phyloP scores from a whole-genome alignment of 2,888 invertebrate genomes.

The Punctoribates punctum region DNA sequence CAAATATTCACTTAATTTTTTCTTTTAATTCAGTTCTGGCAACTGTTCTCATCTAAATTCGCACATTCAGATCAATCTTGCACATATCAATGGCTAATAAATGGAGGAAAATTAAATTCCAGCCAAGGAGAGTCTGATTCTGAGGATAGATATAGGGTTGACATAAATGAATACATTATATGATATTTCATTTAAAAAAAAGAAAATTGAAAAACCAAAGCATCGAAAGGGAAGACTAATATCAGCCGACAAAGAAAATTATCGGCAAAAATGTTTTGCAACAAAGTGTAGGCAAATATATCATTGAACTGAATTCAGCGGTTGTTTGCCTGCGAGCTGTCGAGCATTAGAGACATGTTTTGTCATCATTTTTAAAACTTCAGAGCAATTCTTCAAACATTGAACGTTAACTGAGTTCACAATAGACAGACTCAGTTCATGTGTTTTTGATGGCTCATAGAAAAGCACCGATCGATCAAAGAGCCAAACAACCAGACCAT shows the following conservation, averaged over 20 bases:
- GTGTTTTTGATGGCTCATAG: conserved; percentile 32
- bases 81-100: too few species aligned
- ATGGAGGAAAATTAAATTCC: too few species aligned
- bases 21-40: too few species aligned
- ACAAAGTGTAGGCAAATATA: conserved; percentile 1
- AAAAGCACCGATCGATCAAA: conserved; percentile 33
- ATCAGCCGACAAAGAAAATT: neutral
- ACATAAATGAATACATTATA: too few species aligned
- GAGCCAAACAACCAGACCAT: conserved; percentile 28
- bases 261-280: neutral
- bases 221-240: too few species aligned
- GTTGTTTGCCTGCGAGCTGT: conserved; percentile 24
- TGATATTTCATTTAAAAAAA: too few species aligned
- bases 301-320: conserved; percentile 1
- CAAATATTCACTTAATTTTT: too few species aligned
- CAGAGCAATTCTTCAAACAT: conserved; percentile 17
- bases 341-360: conserved; percentile 32
- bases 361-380: conserved; percentile 30
- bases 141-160: too few species aligned
- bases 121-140: too few species aligned
- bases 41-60: too few species aligned
- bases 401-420: neutral
- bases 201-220: too few species aligned
- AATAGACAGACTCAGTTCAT: conserved; percentile 35
- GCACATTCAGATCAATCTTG: too few species aligned